Evolutionary conservation across 1,140 invertebrate species (phyloP).

Genomic region (Heterodera schachtii): DNA sequence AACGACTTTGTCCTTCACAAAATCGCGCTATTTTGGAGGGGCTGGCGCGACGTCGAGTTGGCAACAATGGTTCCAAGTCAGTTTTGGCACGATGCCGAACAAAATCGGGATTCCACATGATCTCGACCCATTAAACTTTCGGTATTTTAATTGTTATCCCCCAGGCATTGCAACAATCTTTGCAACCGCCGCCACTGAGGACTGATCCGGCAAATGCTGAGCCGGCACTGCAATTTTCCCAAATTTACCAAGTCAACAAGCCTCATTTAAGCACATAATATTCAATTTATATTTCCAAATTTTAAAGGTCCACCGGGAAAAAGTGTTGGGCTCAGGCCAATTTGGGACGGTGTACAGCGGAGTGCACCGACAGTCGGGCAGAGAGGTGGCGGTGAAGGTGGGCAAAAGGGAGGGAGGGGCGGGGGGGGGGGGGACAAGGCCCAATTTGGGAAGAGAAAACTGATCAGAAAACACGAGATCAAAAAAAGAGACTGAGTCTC

Average conservation of each 20-base stretch:
- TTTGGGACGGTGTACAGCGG: conserved; percentile 97
- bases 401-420: conserved; percentile 66
- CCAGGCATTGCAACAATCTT: conserved; percentile 52
- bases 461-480: no score
- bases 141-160: background rate
- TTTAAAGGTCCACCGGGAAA: conserved; percentile 86
- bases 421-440: no score
- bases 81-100: background rate
- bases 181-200: conserved; percentile 58
- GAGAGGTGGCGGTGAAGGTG: conserved; percentile 89
- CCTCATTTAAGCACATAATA: conserved; percentile 68
- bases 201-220: conserved; percentile 57
- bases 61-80: conserved; percentile 59
- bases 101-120: background rate
- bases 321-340: conserved; percentile 94
- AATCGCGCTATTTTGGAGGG: conserved; percentile 19
- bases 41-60: conserved; percentile 43
- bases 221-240: conserved; percentile 62
- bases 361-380: conserved; percentile 70
- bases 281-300: background rate
- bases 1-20: conserved; percentile 3
- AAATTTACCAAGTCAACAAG: conserved; percentile 57
- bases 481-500: no score
- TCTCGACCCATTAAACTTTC: background rate
- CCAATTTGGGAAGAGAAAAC: no score